A percentile compares a stretch with the other conserved stretches of the same genome.
Evolutionary conservation across 2,888 invertebrate genomes (phyloP).

Genomic region (Synanthedon myopaeformis): DNA sequence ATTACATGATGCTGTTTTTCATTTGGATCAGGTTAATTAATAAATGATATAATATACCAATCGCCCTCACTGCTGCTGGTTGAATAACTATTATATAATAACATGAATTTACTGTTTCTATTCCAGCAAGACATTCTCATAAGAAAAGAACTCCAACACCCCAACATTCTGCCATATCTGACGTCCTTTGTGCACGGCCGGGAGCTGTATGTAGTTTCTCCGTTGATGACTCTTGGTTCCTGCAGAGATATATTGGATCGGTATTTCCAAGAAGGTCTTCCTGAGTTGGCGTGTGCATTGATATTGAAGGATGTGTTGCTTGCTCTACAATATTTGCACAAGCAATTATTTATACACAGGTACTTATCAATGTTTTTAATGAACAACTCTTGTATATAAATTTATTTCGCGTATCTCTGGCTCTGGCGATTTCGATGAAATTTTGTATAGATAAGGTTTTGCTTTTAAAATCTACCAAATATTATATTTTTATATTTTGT

Average conservation of each 20-base stretch:
- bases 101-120: slow-evolving; percentile 4
- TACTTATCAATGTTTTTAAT: slow-evolving; percentile 20
- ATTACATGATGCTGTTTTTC: too few relatives aligned
- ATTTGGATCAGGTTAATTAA: too few relatives aligned
- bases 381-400: too few relatives aligned
- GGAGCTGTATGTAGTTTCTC: slow-evolving; percentile 83
- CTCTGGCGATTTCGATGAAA: too few relatives aligned
- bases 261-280: slow-evolving; percentile 82
- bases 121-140: slow-evolving; percentile 83
- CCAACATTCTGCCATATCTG: slow-evolving; percentile 80
- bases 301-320: slow-evolving; percentile 82
- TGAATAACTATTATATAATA: background rate
- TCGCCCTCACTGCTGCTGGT: too few relatives aligned
- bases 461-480: too few relatives aligned
- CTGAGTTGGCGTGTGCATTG: slow-evolving; percentile 83
- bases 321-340: slow-evolving; percentile 87
- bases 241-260: slow-evolving; percentile 82
- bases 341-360: slow-evolving; percentile 88
- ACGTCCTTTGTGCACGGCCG: slow-evolving; percentile 82
- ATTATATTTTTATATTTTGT: too few relatives aligned
- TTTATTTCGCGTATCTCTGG: too few relatives aligned
- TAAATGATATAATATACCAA: too few relatives aligned
- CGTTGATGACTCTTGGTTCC: slow-evolving; percentile 87
- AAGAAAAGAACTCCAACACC: slow-evolving; percentile 82
- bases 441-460: too few relatives aligned